Percentiles rank a stretch among this genome's conserved stretches.
These are phyloP conservation scores for Xanthia icteritia DNA, from an alignment of 2,888 invertebrate species.

Conservation along the genomic window DNA sequence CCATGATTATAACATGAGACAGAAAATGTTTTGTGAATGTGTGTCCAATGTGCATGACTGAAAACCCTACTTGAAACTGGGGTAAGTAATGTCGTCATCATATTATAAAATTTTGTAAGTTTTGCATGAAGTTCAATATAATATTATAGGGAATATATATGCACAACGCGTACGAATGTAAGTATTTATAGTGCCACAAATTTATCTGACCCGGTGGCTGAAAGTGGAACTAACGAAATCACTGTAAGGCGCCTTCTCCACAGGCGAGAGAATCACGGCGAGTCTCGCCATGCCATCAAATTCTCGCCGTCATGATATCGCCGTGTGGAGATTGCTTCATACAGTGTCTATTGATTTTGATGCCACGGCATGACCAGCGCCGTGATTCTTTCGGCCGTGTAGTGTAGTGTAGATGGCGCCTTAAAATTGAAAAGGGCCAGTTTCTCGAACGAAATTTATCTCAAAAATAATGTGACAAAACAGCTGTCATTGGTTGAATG, in stretches of 20 bases:
- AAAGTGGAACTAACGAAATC: too few species aligned
- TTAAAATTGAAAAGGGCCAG: not conserved
- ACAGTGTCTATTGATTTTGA: too few species aligned
- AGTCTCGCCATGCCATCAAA: too few species aligned
- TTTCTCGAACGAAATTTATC: not conserved
- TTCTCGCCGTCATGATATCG: too few species aligned
- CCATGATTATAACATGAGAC: constrained; percentile 65
- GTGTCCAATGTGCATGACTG: constrained; percentile 14
- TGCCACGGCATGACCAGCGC: too few species aligned
- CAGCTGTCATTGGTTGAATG: not conserved
- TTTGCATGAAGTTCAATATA: not conserved
- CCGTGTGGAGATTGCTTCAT: too few species aligned
- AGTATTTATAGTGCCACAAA: not conserved
- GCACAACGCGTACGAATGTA: not conserved
- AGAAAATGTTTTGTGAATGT: constrained; percentile 47
- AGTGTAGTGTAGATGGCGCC: too few species aligned
- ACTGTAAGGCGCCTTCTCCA: too few species aligned
- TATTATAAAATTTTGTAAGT: constrained; percentile 7
- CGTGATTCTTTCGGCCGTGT: too few species aligned
- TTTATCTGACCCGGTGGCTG: not conserved
- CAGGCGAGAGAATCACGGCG: too few species aligned
- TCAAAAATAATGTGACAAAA: not conserved
- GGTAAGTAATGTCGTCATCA: constrained; percentile 74
- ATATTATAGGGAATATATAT: too few species aligned
- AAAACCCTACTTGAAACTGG: constrained; percentile 72